Base-by-base conservation (phyloP, 2,113 vertebrate genomes). In the Podarcis cretensis region DNA sequence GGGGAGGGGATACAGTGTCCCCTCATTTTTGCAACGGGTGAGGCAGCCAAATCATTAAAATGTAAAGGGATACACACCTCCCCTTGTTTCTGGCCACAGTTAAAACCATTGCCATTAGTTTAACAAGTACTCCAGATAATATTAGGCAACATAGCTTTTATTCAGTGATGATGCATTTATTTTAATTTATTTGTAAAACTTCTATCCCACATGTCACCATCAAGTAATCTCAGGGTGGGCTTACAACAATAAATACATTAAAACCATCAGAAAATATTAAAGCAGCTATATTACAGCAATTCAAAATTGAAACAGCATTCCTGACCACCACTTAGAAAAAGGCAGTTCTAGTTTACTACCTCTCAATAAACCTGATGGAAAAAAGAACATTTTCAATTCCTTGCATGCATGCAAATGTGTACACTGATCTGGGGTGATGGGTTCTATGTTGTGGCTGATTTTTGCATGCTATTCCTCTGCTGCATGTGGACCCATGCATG, bases 381-480 rank as follows among this genome's bases (percentile, higher is more conserved):
- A 63, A 20, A 63, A 18, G 59, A 63, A 5, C 3, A 63, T 63
- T 63, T 63, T 63, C 59, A 63, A 20, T 63, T 63, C 8, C 5
- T 37, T 2, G 21, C 18, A 23, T 84, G 83, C 68, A n/a, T 9
- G 48, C 71, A 84, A 5, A 21, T 23, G 59, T 35, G n/a, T 6
- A 18, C 48, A 75, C 23, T 23, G 35, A 37, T 75, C 2, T 7
- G 57, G 5, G 43, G 57, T 37, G 54, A 66, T 63, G 32, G 14
- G 40, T 18, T 79, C 30, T 16, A 57, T 40, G 8, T 73, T 71
- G 71, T 66, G 68, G n/a, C 20, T 83, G 35, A 54, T 35, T 83
- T 76, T 77, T 88, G 87, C 87, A 88, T 83, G 81, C 59, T 83
- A 5, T 81, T 81, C 35, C 59, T 21, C 48, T 54, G 37, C 71